Evolutionary conservation across 2,797 vertebrate species (phyloP).

Genomic region (Galago senegalensis): DNA sequence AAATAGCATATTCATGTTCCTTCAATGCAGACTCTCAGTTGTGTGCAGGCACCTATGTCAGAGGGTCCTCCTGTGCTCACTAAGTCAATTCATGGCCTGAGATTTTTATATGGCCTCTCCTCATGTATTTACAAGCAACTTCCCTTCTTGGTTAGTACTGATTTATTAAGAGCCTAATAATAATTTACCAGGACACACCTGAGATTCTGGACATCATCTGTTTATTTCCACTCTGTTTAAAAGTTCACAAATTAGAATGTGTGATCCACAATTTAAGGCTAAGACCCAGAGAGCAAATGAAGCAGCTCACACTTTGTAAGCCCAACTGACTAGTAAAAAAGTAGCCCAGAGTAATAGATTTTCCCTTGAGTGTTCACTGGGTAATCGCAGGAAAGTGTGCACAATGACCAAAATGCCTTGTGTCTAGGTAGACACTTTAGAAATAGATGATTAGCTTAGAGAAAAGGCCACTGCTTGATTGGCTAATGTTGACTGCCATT

Average conservation of each 20-base stretch:
- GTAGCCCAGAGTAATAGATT: neutral
- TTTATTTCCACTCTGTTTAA: neutral
- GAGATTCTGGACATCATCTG: neutral
- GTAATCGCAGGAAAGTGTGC: neutral
- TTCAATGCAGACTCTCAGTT: neutral
- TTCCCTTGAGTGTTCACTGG: neutral
- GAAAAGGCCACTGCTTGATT: neutral
- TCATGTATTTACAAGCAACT: neutral
- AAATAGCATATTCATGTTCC: neutral
- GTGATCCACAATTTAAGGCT: neutral
- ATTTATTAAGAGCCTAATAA: neutral
- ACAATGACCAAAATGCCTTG: neutral
- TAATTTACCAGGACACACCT: neutral
- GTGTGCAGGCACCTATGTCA: neutral
- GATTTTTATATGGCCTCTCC: neutral
- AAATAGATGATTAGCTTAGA: conserved; percentile 12
- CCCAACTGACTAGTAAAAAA: neutral
- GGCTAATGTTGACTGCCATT: neutral
- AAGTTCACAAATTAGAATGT: neutral
- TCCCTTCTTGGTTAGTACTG: neutral
- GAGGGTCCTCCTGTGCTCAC: neutral
- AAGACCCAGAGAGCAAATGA: neutral
- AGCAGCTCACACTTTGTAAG: neutral
- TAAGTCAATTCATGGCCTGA: neutral
- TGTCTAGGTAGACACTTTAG: neutral